Evolutionary conservation across 2,797 vertebrate genomes (phyloP).

Genomic region (Xenops minutus): DNA sequence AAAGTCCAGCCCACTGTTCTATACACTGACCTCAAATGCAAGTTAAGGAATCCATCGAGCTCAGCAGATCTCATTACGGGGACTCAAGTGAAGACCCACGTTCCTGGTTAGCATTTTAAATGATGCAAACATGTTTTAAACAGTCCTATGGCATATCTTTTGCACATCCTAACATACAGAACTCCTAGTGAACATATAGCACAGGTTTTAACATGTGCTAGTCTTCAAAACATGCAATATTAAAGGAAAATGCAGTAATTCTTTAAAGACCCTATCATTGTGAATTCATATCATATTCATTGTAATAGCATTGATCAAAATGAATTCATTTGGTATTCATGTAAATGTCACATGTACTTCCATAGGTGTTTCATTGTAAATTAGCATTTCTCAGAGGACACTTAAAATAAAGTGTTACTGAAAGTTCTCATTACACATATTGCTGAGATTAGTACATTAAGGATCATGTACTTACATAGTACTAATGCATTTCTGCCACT

Average conservation of each 20-base stretch:
- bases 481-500: constrained; percentile 81
- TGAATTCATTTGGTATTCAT: constrained; percentile 84
- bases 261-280: constrained; percentile 69
- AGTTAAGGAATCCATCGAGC: neutral
- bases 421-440: constrained; percentile 84
- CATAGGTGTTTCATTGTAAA: constrained; percentile 84
- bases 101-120: neutral
- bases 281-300: constrained; percentile 78
- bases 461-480: constrained; percentile 79
- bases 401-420: constrained; percentile 84
- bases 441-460: constrained; percentile 83
- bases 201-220: neutral
- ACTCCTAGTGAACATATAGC: neutral
- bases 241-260: constrained; percentile 67
- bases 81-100: neutral
- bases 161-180: neutral
- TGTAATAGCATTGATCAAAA: constrained; percentile 83
- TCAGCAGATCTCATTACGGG: neutral
- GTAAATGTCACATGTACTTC: constrained; percentile 81
- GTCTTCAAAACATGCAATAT: constrained; percentile 61
- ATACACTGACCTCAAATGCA: neutral
- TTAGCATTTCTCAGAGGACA: constrained; percentile 85
- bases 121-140: neutral
- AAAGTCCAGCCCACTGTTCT: neutral
- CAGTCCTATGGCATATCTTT: neutral